Evolutionary conservation across 2,888 invertebrate species (phyloP).

Genomic region (Callyntrura guangdongensis): DNA sequence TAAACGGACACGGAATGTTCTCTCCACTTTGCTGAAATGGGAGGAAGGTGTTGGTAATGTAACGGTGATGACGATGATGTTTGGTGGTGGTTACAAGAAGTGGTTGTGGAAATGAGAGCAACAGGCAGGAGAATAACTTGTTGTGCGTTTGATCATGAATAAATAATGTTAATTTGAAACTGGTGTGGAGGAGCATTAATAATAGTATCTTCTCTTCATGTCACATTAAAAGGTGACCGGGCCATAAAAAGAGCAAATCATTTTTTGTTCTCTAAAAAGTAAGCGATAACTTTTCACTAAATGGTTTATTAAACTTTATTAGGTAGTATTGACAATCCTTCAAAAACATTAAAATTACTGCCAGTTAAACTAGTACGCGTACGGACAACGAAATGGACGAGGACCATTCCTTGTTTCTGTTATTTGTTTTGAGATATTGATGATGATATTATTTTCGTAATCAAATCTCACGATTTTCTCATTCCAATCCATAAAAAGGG

Average conservation of each 20-base stretch:
- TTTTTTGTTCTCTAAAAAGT: background rate
- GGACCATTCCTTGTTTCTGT: no score
- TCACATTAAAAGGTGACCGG: background rate
- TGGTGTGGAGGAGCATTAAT: conserved; percentile 19
- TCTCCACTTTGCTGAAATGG: no score
- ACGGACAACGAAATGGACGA: no score
- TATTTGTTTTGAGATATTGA: conserved; percentile 29
- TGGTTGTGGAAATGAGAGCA: conserved; percentile 37
- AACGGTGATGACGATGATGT: background rate
- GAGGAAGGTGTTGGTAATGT: no score
- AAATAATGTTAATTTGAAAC: conserved; percentile 35
- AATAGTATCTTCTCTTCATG: background rate
- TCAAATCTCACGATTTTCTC: conserved; percentile 65
- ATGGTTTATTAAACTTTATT: background rate
- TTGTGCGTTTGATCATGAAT: background rate
- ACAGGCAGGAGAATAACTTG: background rate
- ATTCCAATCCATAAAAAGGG: conserved; percentile 30
- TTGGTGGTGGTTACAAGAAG: no score
- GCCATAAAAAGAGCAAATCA: conserved; percentile 16
- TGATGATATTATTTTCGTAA: conserved; percentile 43
- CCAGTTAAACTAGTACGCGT: no score
- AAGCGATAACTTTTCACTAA: background rate
- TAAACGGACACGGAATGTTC: conserved; percentile 48
- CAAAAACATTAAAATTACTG: conserved; percentile 6
- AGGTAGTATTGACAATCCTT: conserved; percentile 19